These are phyloP conservation scores for Oryzias sinensis DNA, from an alignment of 2,797 vertebrate species.

Conservation along the genomic window DNA sequence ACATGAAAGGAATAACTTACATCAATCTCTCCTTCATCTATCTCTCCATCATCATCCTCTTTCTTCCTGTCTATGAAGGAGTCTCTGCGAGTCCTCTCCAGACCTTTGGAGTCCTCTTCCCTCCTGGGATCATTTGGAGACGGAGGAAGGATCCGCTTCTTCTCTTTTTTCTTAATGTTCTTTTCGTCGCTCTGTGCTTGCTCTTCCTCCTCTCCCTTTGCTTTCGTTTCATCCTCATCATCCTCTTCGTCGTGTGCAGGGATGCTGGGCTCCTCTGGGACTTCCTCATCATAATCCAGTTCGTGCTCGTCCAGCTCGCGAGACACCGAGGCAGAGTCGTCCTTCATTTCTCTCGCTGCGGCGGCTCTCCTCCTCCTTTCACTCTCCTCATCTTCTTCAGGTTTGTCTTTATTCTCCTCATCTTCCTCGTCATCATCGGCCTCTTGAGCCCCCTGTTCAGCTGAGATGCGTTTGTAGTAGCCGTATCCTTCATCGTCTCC, in stretches of 20 bases:
- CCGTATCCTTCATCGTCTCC: constrained; percentile 39
- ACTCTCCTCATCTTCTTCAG: constrained; percentile 69
- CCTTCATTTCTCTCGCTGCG: constrained; percentile 81
- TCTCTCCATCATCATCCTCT: constrained; percentile 95
- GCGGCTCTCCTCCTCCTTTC: constrained; percentile 66
- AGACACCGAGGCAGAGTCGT: constrained; percentile 89
- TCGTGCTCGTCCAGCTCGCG: constrained; percentile 95
- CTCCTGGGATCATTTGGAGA: constrained; percentile 67
- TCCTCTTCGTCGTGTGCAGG: constrained; percentile 79
- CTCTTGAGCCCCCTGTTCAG: constrained; percentile 7
- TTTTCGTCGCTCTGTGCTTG: constrained; percentile 66
- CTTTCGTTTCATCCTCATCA: constrained; percentile 83
- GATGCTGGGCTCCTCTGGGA: constrained; percentile 86
- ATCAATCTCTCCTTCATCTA: constrained; percentile 98
- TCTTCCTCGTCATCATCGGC: constrained; percentile 73
- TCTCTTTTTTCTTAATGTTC: constrained; percentile 65
- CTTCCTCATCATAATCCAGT: constrained; percentile 97
- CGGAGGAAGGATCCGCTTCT: constrained; percentile 73
- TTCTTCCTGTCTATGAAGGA: constrained; percentile 89
- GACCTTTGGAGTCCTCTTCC: constrained; percentile 58
- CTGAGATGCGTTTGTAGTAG: constrained; percentile 18
- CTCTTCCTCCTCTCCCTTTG: constrained; percentile 68
- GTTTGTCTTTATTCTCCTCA: constrained; percentile 70
- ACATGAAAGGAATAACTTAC: constrained; percentile 77
- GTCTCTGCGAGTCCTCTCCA: constrained; percentile 78